These are phyloP conservation scores for Microplitis mediator DNA, from an alignment of 1,140 invertebrate genomes.

Conservation along the genomic window DNA sequence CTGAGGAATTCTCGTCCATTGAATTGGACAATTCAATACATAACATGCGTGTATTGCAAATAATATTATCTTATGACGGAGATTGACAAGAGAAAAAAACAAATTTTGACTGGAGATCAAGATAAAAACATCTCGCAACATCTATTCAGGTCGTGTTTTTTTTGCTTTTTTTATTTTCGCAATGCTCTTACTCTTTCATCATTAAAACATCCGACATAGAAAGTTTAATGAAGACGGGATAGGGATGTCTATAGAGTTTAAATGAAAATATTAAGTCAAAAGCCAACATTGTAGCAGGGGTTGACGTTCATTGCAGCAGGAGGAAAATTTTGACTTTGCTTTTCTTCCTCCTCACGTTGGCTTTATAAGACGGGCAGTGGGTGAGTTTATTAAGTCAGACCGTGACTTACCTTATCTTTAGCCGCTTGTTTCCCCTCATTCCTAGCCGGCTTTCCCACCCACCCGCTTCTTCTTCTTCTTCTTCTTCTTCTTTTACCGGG, in stretches of 20 bases:
- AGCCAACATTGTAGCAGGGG: not conserved
- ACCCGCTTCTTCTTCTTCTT: constrained; percentile 8
- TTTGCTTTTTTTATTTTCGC: not conserved
- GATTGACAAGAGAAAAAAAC: too few species aligned
- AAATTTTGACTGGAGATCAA: not conserved
- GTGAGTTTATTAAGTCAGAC: constrained; percentile 52
- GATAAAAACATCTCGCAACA: not conserved
- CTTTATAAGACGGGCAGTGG: not conserved
- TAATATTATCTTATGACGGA: too few species aligned
- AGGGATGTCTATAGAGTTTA: too few species aligned
- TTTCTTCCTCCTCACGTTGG: not conserved
- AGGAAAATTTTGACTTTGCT: not conserved
- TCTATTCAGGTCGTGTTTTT: not conserved
- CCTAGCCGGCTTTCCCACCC: constrained; percentile 17
- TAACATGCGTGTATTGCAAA: too few species aligned
- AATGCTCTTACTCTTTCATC: too few species aligned
- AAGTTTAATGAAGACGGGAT: too few species aligned
- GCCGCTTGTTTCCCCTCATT: constrained; percentile 6
- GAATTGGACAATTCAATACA: too few species aligned
- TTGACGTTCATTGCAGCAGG: not conserved
- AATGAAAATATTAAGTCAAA: too few species aligned
- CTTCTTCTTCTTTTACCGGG: not conserved
- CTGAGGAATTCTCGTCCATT: too few species aligned
- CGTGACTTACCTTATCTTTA: constrained; percentile 47
- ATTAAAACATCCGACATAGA: too few species aligned